Base-by-base conservation (phyloP, 2,797 vertebrate genomes). In the Macropus fuliginosus region DNA sequence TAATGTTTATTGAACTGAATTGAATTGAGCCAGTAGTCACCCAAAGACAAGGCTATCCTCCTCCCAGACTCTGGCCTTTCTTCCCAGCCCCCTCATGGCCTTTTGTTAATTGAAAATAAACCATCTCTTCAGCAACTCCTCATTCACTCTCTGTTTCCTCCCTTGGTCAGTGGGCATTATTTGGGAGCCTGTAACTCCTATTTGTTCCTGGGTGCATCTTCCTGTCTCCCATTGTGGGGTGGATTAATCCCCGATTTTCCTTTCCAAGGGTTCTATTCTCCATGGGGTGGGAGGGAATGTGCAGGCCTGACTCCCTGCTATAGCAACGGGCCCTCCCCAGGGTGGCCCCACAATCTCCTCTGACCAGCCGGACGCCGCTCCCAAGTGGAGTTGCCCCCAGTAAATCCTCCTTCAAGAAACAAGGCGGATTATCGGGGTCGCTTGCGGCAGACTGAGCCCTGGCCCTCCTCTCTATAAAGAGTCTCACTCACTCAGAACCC, bases 331-430 rank as follows among this genome's bases (percentile, higher is more conserved):
- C 99, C 99, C 99, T 99, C 99, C 99, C 99, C 99, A 99, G 99
- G 99, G 99, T 99, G 74, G 99, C 98, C 99, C 99, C 98, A 99
- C 99, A 99, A 99, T 99, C 99, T 99, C 99, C 99, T 99, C 98
- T 98, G 99, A 98, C 97, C 99, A 99, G 99, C 74, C 74, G 99
- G 99, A 98, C 99, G 98, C 98, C 99, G 99, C 99, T 99, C 99
- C 99, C 99, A 99, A 98, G 98, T 99, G 99, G 99, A 46, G 99
- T 99, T 99, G 99, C 74, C 99, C 99, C 99, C 99, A 99, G 99
- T 99, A 99, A 99, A 99, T 99, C 99, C 99, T 99, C 99, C 99
- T 99, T 99, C 99, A 99, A 99, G 99, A 99, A 99, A 99, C 99
- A 99, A 99, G 99, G 98, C 99, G 99, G 99, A 99, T 99, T 99